A percentile compares a stretch with the other conserved stretches of the same genome.
Conservation (phyloP, 2,888 invertebrate species). For the Oligia strigilis region DNA sequence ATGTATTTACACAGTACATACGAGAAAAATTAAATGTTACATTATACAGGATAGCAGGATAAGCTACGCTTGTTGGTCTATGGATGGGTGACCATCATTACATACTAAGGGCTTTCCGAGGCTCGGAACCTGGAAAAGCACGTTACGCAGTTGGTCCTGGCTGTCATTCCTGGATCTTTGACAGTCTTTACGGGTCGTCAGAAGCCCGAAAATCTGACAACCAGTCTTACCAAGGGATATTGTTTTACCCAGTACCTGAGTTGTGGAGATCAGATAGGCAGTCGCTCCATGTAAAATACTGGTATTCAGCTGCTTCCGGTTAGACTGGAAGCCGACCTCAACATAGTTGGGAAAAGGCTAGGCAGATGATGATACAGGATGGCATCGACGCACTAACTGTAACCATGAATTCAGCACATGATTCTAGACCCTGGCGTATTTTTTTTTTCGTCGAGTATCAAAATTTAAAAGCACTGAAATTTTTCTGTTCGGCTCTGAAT, state of each 20-base stretch:
- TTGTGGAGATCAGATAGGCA: too few species aligned
- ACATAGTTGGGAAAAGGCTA: too few species aligned
- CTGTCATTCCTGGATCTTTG: too few species aligned
- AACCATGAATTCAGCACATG: too few species aligned
- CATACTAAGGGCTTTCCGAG: neutral
- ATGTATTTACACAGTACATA: slow-evolving; percentile 19
- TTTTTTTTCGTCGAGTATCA: too few species aligned
- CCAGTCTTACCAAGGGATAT: neutral
- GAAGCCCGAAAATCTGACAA: neutral
- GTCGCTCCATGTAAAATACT: neutral
- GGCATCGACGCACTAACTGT: too few species aligned
- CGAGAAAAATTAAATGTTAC: slow-evolving; percentile 14
- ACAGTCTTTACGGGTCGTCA: neutral
- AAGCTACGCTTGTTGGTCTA: neutral
- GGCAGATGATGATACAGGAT: neutral
- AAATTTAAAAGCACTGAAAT: too few species aligned
- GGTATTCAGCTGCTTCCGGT: neutral
- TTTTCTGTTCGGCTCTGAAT: too few species aligned
- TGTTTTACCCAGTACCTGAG: too few species aligned
- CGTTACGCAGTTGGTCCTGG: too few species aligned
- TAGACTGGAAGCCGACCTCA: neutral
- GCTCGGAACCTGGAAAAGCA: too few species aligned
- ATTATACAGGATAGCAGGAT: neutral
- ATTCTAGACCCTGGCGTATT: neutral
- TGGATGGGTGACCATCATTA: neutral